Evolutionary conservation across 2,797 vertebrate species (phyloP), one percentile per base, ranked within the genome.

Genomic region (Paguma larvata): DNA sequence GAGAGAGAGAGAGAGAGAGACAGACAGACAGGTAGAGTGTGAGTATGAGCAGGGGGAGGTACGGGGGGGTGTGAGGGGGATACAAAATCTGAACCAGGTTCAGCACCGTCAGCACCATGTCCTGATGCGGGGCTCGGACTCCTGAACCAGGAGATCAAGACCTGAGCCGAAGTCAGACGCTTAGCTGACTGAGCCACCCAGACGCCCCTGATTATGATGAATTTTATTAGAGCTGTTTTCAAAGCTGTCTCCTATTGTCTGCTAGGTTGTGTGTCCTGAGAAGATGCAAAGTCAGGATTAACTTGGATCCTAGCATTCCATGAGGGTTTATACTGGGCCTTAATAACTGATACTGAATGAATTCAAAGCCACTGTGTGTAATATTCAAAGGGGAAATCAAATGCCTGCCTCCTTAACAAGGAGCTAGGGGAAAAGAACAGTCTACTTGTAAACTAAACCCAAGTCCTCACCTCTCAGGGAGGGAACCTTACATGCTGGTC

Each of bases 211-310:
- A 38, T 38, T 38, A 38, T 38, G 38, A 51, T 14, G 38, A 70
- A 13, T 41, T 83, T 72, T 94, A 27, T 70, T 67, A 85, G 82
- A 87, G 25, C n/a, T 85, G 3, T 67, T 34, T 82, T 95, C 79
- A 72, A 46, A 86, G 62, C 70, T 70, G 12, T 56, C 32, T 59
- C 82, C 62, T 91, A 13, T 27, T 32, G 7, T 70, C 34, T 84
- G 18, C 65, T 19, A 82, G 63, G 8, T 86, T 79, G 83, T 88
- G 11, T 89, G 68, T 44, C 30, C 59, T 41, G 27, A 94, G 85
- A 79, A 48, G 63, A 79, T 67, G 56, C 73, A 96, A 88, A 85
- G 25, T 91, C 73, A 84, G 30, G 59, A 91, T 92, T 90, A 46
- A 75, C 84, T 96, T 89, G 89, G 75, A 86, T 30, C 16, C 14